phyloP scores from a whole-genome alignment of 1,140 invertebrate species.

The Caenorhabditis briggsae region DNA sequence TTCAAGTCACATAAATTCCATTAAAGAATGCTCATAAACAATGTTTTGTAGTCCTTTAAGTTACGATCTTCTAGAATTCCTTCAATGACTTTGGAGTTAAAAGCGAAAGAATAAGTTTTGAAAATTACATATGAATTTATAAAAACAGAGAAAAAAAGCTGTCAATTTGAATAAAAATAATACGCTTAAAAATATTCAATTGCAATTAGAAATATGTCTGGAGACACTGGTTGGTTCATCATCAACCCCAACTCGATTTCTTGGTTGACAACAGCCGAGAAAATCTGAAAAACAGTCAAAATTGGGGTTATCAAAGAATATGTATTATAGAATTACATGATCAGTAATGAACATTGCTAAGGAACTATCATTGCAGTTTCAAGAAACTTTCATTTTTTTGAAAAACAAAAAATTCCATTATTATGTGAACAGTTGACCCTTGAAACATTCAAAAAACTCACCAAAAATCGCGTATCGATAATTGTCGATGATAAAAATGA shows the following conservation, averaged over 20 bases:
- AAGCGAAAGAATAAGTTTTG: too few species aligned
- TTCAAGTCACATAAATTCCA: too few species aligned
- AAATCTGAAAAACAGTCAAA: neutral
- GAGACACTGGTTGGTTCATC: constrained; percentile 10
- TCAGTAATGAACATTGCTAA: too few species aligned
- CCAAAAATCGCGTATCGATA: constrained; percentile 25
- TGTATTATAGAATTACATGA: too few species aligned
- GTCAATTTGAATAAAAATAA: neutral
- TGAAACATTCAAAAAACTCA: neutral
- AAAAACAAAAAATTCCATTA: too few species aligned
- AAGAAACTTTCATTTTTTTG: neutral
- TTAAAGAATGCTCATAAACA: too few species aligned
- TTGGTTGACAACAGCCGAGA: neutral
- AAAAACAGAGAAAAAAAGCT: neutral
- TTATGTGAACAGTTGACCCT: too few species aligned
- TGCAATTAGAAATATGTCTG: constrained; percentile 25
- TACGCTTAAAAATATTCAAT: neutral
- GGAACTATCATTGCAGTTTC: neutral
- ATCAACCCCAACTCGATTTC: neutral
- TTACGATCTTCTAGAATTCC: too few species aligned
- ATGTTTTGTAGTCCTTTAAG: too few species aligned
- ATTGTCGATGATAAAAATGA: constrained; percentile 24
- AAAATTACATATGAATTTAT: too few species aligned
- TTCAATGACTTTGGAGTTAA: too few species aligned
- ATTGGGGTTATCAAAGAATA: too few species aligned